Percentiles rank a stretch among this genome's conserved stretches.
These are phyloP conservation scores for Drosophila tani DNA, from an alignment of 1,140 invertebrate genomes.

Conservation along the genomic window DNA sequence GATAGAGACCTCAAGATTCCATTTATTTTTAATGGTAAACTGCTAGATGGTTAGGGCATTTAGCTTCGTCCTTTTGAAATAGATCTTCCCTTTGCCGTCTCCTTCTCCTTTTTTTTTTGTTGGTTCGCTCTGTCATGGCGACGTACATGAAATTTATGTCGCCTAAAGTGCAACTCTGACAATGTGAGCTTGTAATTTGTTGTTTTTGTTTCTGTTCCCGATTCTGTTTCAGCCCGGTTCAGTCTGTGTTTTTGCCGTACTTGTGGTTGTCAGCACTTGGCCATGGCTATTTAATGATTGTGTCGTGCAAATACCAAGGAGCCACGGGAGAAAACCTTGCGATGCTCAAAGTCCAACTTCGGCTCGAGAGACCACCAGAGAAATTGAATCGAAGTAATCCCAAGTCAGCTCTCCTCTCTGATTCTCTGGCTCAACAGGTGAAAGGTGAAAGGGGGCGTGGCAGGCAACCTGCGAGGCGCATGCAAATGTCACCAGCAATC, in stretches of 20 bases:
- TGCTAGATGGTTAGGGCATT: background rate
- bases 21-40: too few species aligned
- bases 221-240: background rate
- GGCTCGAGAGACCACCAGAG: constrained; percentile 17
- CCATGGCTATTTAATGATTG: constrained; percentile 82
- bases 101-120: constrained; percentile 16
- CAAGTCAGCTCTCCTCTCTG: constrained; percentile 38
- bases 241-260: constrained; percentile 26
- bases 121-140: constrained; percentile 37
- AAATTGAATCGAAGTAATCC: constrained; percentile 21
- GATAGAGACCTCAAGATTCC: too few species aligned
- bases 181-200: constrained; percentile 83
- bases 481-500: constrained; percentile 77
- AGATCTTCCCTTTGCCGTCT: constrained; percentile 2
- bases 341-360: constrained; percentile 6
- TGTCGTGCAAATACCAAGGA: constrained; percentile 76
- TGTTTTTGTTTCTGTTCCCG: constrained; percentile 47
- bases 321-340: constrained; percentile 19
- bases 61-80: too few species aligned
- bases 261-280: constrained; percentile 75
- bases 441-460: constrained; percentile 11
- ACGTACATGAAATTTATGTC: constrained; percentile 81
- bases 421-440: constrained; percentile 32
- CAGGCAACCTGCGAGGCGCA: constrained; percentile 8
- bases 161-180: constrained; percentile 81